phyloP scores from a whole-genome alignment of 1,140 invertebrate species.

The Trichonephila clavipes region DNA sequence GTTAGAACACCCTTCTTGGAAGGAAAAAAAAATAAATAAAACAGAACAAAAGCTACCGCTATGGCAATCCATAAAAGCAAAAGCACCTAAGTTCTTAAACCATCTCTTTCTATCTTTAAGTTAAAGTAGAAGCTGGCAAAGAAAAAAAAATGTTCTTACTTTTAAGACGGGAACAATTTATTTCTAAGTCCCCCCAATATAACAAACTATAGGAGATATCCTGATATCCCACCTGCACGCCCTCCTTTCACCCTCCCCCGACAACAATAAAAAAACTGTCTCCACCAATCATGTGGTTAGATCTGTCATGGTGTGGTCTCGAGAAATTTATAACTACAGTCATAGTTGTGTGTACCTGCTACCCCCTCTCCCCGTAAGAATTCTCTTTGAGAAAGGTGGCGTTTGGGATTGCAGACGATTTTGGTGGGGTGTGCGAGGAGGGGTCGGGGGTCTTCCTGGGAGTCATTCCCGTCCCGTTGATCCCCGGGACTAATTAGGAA shows the following conservation, averaged over 20 bases:
- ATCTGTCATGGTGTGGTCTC: slow-evolving; percentile 65
- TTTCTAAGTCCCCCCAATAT: slow-evolving; percentile 71
- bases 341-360: slow-evolving; percentile 44
- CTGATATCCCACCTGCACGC: background rate
- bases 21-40: background rate
- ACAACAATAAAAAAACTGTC: slow-evolving; percentile 64
- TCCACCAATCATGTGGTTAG: slow-evolving; percentile 73
- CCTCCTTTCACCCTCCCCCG: background rate
- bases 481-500: slow-evolving; percentile 74
- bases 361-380: background rate
- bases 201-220: slow-evolving; percentile 70
- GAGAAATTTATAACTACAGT: slow-evolving; percentile 76
- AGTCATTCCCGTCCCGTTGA: slow-evolving; percentile 58
- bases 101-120: slow-evolving; percentile 68
- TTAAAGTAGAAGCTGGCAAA: background rate
- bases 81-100: slow-evolving; percentile 65
- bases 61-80: slow-evolving; percentile 71
- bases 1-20: background rate
- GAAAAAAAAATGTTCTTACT: slow-evolving; percentile 38
- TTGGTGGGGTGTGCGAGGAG: background rate
- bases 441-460: slow-evolving; percentile 2
- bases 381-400: slow-evolving; percentile 29
- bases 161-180: slow-evolving; percentile 75
- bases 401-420: slow-evolving; percentile 58
- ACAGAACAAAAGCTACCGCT: background rate